Evolutionary conservation across 2,888 invertebrate genomes (phyloP).

Genomic region (Xanthorhoe spadicearia): DNA sequence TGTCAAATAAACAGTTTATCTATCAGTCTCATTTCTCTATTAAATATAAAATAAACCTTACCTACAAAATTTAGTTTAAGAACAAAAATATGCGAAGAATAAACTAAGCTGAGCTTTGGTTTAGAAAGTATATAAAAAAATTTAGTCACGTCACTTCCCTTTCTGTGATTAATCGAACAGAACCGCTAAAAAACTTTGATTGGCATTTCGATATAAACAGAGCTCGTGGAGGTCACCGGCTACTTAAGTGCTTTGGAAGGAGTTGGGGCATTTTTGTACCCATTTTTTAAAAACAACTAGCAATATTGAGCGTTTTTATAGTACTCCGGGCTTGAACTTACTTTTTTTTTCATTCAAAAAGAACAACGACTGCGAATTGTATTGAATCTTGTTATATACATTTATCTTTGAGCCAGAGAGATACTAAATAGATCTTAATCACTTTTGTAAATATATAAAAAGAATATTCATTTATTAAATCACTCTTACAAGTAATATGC

Average conservation of each 20-base stretch:
- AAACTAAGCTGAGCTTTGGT: neutral
- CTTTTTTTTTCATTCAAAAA: too few species aligned
- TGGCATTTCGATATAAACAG: slow-evolving; percentile 46
- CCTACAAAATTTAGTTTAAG: neutral
- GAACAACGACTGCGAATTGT: too few species aligned
- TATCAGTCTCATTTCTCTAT: neutral
- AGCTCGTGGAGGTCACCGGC: slow-evolving; percentile 34
- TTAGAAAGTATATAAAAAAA: slow-evolving; percentile 22
- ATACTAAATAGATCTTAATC: too few species aligned
- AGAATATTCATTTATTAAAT: too few species aligned
- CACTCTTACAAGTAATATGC: neutral
- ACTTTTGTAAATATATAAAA: neutral
- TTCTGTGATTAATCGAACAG: slow-evolving; percentile 52
- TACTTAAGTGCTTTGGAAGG: slow-evolving; percentile 32
- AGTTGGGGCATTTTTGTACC: neutral
- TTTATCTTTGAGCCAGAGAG: too few species aligned
- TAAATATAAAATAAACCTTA: neutral
- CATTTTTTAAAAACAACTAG: neutral
- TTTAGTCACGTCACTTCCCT: slow-evolving; percentile 40
- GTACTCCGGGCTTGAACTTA: neutral
- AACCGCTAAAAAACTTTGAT: slow-evolving; percentile 47
- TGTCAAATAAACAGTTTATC: neutral
- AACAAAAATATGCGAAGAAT: neutral
- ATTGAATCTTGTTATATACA: too few species aligned
- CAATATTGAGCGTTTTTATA: neutral